phyloP scores from a whole-genome alignment of 2,113 vertebrate genomes.

The Sebastes fasciatus region DNA sequence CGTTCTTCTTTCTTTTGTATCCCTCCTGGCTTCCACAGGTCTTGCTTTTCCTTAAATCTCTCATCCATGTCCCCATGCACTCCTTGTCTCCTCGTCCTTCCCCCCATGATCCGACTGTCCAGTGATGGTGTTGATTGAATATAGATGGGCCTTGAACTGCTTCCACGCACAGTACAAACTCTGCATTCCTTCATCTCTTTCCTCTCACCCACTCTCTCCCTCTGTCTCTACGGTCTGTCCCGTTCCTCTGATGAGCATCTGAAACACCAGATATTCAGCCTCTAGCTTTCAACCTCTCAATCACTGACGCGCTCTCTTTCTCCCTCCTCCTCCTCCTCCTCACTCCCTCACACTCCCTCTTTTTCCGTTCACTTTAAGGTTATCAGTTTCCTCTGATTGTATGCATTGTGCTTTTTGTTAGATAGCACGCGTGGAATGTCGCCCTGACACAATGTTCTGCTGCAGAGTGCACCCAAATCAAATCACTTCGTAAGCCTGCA shows the following conservation, averaged over 20 bases:
- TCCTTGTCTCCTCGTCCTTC: no score
- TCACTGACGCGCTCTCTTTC: neutral
- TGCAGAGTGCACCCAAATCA: no score
- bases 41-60: no score
- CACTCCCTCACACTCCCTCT: neutral
- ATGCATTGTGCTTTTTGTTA: neutral
- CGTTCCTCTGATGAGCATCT: neutral
- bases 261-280: neutral
- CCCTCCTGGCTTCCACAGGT: no score
- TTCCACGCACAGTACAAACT: no score
- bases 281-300: neutral
- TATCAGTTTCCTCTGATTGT: neutral
- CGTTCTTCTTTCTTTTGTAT: no score
- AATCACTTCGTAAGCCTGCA: neutral
- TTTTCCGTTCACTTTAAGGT: neutral
- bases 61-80: no score
- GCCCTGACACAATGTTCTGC: conserved; percentile 8
- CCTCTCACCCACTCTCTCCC: neutral
- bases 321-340: neutral
- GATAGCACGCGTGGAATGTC: neutral
- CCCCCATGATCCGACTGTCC: no score
- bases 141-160: no score
- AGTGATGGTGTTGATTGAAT: no score
- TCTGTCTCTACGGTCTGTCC: neutral
- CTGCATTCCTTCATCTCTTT: no score